A percentile compares a stretch with the other conserved stretches of the same genome.
These are phyloP conservation scores for Oxytorus armatus DNA, from an alignment of 2,888 invertebrate genomes.

Conservation along the genomic window DNA sequence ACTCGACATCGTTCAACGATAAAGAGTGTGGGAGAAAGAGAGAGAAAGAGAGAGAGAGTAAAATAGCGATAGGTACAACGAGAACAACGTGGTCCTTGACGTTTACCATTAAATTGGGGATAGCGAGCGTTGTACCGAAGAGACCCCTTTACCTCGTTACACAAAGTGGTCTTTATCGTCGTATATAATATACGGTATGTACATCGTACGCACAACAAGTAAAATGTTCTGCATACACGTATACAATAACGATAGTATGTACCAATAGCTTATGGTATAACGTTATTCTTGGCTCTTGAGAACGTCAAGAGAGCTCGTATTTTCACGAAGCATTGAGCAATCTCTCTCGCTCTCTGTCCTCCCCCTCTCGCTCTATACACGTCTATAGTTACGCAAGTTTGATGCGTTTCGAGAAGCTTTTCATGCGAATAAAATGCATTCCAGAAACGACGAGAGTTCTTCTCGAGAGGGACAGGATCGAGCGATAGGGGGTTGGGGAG, in stretches of 20 bases:
- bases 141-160: slow-evolving; percentile 62
- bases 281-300: slow-evolving; percentile 45
- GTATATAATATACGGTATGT: slow-evolving; percentile 23
- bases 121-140: slow-evolving; percentile 43
- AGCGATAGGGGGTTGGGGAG: neutral
- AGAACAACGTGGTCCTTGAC: slow-evolving; percentile 45
- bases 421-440: slow-evolving; percentile 48
- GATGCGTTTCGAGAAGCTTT: slow-evolving; percentile 41
- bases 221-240: neutral
- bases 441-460: slow-evolving; percentile 10
- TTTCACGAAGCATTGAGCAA: slow-evolving; percentile 37
- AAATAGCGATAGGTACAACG: slow-evolving; percentile 15
- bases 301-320: slow-evolving; percentile 24
- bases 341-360: neutral
- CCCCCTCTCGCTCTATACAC: neutral
- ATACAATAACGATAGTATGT: slow-evolving; percentile 1
- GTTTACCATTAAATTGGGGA: slow-evolving; percentile 55
- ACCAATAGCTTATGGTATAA: slow-evolving; percentile 32
- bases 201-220: neutral
- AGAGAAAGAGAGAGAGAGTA: slow-evolving; percentile 17
- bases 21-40: slow-evolving; percentile 22
- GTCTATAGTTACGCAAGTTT: slow-evolving; percentile 12
- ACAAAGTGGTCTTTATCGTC: slow-evolving; percentile 62
- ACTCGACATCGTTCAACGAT: slow-evolving; percentile 48
- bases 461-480: neutral